Conservation (phyloP, 2,113 vertebrate genomes). For the Prunella fulvescens region DNA sequence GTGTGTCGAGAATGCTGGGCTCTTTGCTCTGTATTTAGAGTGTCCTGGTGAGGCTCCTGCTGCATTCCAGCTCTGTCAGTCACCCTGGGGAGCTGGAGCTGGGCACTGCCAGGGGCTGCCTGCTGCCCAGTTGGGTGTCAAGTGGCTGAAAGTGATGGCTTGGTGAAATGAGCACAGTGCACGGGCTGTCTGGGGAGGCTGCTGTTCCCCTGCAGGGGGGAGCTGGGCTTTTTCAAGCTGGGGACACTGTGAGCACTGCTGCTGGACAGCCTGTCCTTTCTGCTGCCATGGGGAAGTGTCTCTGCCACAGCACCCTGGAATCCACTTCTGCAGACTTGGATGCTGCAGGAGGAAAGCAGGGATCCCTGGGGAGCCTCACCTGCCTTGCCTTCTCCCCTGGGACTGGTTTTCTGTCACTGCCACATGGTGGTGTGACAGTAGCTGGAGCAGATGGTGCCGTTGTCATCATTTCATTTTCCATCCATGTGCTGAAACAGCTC, state of each 20-base stretch:
- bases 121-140: not conserved
- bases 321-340: not conserved
- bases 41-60: not conserved
- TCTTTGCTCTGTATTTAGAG: not conserved
- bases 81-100: not conserved
- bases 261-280: accelerated
- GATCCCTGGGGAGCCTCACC: not conserved
- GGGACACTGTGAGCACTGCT: accelerated
- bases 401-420: not conserved
- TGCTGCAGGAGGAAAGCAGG: not conserved
- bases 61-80: not conserved
- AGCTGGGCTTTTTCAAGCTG: not conserved
- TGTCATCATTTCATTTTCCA: not conserved
- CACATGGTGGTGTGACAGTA: not conserved
- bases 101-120: accelerated
- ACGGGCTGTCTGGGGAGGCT: accelerated
- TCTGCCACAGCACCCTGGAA: accelerated
- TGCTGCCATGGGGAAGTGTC: too few relatives aligned
- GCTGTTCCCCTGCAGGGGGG: not conserved
- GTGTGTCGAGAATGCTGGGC: not conserved
- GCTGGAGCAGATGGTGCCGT: constrained; percentile 43
- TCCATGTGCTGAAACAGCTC: not conserved
- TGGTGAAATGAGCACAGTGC: not conserved
- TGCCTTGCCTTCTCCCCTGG: not conserved
- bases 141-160: not conserved